Base-by-base conservation (phyloP, 2,113 vertebrate species). In the Redunca redunca region DNA sequence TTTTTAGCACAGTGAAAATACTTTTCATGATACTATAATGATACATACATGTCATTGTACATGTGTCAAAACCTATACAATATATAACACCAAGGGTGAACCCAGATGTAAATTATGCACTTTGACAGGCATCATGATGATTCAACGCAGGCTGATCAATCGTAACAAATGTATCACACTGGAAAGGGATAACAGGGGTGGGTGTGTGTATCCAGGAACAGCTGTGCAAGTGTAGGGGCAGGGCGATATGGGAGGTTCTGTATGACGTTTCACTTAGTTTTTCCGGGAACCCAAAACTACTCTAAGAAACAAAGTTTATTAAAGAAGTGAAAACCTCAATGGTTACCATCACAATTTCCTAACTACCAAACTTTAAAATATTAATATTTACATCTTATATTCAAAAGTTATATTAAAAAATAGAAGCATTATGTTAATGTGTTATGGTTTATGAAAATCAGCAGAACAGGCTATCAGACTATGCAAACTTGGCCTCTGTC, bases 321-420 rank as follows among this genome's bases (percentile, higher is more conserved):
- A 1, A 5, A 82, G 85, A 91, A 5, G 67, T 60, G 40, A 92
- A 46, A 23, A 15, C 30, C n/a, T 96, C 64, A 93, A 13, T 91
- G 83, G 3, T 94, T 64, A 92, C 48, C 57, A 88, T 58, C 50
- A 96, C 8, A 60, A 92, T n/a, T 87, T 95, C 50, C 83, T 58
- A 95, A 94, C 50, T 23, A 53, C 43, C 52, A 88, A 97, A 96
- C n/a, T 94, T 82, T 50, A 57, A 96, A 86, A 86, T 36, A 85
- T 19, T 90, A 77, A 26, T 53, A 40, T 33, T 94, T 87, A 84
- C 40, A 71, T 88, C 74, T 88, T 91, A 77, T 43, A 62, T 55
- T 96, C 82, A 91, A 94, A 88, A n/a, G 71, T 33, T 90, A 78
- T 33, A 93, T 78, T 88, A 48, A 91, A 90, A 96, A 71, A 15